Conservation (phyloP, 2,888 invertebrate species). For the Mythimna vitellina region DNA sequence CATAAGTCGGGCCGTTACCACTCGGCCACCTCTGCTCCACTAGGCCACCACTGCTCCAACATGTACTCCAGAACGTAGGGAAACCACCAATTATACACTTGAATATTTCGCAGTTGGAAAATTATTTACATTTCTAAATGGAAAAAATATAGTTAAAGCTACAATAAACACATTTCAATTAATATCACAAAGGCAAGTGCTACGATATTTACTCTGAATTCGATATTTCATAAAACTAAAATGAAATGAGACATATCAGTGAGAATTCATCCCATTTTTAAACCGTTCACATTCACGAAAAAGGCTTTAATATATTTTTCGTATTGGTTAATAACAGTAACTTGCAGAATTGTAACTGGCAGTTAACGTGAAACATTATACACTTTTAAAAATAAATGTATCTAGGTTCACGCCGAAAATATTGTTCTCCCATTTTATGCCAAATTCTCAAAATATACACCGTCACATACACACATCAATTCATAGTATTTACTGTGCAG, state of each 20-base stretch:
- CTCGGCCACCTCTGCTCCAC: no score
- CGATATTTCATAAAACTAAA: slow-evolving; percentile 6
- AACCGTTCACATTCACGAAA: slow-evolving; percentile 17
- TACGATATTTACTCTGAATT: not conserved
- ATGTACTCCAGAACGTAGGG: not conserved
- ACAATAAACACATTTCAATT: not conserved
- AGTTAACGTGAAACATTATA: slow-evolving; percentile 59
- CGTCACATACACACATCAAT: not conserved
- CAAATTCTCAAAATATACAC: slow-evolving; percentile 23
- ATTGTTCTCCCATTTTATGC: slow-evolving; percentile 19
- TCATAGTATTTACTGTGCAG: slow-evolving; percentile 1
- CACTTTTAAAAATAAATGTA: slow-evolving; percentile 60
- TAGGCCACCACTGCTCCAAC: no score
- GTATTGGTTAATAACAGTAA: slow-evolving; percentile 58
- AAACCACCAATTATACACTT: not conserved
- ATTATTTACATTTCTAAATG: not conserved
- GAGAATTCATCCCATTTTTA: slow-evolving; percentile 3
- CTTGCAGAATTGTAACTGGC: slow-evolving; percentile 57
- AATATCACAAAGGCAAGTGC: not conserved
- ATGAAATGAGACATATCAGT: slow-evolving; percentile 18
- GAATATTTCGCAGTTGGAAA: not conserved
- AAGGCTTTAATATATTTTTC: slow-evolving; percentile 42
- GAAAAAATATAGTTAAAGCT: not conserved
- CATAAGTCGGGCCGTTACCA: no score
- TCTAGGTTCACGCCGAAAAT: slow-evolving; percentile 41